phyloP scores from a whole-genome alignment of 1,140 invertebrate species.

The Cepaea nemoralis region DNA sequence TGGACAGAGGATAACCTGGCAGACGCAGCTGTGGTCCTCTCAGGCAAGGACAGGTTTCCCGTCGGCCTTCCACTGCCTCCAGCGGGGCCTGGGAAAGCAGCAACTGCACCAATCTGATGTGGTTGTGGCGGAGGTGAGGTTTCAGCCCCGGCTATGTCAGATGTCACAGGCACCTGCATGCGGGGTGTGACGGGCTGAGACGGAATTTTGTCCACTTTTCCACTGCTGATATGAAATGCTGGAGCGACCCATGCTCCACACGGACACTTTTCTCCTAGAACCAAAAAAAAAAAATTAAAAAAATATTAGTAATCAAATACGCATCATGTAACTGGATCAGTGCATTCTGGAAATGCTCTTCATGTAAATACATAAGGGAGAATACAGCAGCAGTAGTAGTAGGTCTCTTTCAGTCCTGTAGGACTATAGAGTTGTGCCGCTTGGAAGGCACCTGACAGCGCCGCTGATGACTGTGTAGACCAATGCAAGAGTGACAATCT shows the following conservation, averaged over 20 bases:
- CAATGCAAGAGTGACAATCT: too few species aligned
- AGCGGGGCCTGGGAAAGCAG: background rate
- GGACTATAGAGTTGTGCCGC: too few species aligned
- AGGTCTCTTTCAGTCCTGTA: too few species aligned
- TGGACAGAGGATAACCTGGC: background rate
- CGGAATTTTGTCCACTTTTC: constrained; percentile 64
- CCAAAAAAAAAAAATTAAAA: background rate
- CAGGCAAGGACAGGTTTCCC: background rate
- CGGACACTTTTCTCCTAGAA: constrained; percentile 67
- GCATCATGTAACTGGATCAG: too few species aligned
- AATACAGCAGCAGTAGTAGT: too few species aligned
- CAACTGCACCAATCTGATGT: constrained; percentile 15
- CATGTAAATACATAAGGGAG: too few species aligned
- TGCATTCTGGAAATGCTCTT: too few species aligned
- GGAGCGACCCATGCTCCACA: constrained; percentile 70
- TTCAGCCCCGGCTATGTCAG: background rate
- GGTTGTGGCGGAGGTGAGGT: background rate
- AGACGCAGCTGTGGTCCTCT: background rate
- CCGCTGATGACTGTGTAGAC: too few species aligned
- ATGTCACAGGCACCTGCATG: constrained; percentile 20
- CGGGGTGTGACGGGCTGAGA: constrained; percentile 40
- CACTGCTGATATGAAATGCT: constrained; percentile 68
- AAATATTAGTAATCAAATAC: too few species aligned
- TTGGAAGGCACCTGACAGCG: too few species aligned
- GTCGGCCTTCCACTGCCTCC: background rate